Evolutionary conservation across 2,888 invertebrate genomes (phyloP).

Genomic region (Dasysyrphus tricinctus): DNA sequence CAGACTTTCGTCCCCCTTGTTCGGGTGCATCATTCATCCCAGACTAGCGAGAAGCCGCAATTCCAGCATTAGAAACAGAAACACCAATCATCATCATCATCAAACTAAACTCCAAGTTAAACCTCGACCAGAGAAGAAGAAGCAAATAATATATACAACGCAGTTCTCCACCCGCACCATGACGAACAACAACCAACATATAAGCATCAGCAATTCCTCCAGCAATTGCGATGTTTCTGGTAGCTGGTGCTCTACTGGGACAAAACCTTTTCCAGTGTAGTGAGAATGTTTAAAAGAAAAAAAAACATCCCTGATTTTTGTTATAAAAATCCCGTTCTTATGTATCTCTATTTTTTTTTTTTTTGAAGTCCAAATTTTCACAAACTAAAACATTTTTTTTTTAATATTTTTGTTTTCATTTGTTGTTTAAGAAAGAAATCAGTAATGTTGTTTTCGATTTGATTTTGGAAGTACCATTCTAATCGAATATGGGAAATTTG

Average conservation of each 20-base stretch:
- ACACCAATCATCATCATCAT: constrained; percentile 41
- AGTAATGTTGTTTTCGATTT: too few species aligned
- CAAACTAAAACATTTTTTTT: too few species aligned
- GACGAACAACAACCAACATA: constrained; percentile 26
- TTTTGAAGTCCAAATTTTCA: too few species aligned
- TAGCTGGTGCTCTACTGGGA: neutral
- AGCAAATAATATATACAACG: constrained; percentile 23
- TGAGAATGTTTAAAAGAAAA: neutral
- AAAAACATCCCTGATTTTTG: neutral
- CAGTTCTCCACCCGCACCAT: constrained; percentile 31
- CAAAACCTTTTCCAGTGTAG: neutral
- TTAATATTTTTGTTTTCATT: too few species aligned
- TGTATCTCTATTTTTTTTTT: neutral
- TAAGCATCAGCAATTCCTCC: constrained; percentile 14
- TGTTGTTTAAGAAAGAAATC: too few species aligned
- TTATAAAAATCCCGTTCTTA: neutral
- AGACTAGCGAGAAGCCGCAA: neutral
- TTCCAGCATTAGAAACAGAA: constrained; percentile 55
- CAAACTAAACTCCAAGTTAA: constrained; percentile 32
- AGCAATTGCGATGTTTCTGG: neutral
- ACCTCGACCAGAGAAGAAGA: constrained; percentile 11
- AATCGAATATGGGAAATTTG: too few species aligned
- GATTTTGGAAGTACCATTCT: too few species aligned
- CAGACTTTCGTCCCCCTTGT: constrained; percentile 50
- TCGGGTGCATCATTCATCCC: constrained; percentile 44